phyloP scores from a whole-genome alignment of 2,797 vertebrate species.

The Menidia menidia region DNA sequence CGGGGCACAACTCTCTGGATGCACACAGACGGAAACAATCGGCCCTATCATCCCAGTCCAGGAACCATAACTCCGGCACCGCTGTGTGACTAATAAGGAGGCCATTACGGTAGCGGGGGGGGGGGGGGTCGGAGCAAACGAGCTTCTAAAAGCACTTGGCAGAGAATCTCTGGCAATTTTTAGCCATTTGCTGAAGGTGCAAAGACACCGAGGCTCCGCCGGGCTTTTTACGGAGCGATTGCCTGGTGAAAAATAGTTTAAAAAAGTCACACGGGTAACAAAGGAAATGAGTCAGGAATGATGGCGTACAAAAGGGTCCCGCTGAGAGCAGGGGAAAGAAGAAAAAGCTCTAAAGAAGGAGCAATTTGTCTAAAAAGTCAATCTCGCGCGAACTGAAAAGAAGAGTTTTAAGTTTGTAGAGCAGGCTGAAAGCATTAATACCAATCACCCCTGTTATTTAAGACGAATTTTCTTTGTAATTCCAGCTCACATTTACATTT shows the following conservation, averaged over 20 bases:
- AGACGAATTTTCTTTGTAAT: too few species aligned
- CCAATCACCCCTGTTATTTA: too few species aligned
- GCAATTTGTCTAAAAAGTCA: neutral
- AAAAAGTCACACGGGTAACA: slow-evolving; percentile 40
- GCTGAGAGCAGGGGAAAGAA: neutral
- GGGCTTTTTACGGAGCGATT: slow-evolving; percentile 43
- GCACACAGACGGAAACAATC: slow-evolving; percentile 50
- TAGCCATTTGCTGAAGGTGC: slow-evolving; percentile 65
- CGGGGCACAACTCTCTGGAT: slow-evolving; percentile 30
- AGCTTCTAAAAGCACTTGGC: slow-evolving; percentile 62
- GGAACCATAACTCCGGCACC: slow-evolving; percentile 46
- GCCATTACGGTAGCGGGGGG: slow-evolving; percentile 49
- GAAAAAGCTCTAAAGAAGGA: neutral
- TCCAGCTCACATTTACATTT: too few species aligned
- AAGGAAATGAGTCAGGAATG: slow-evolving; percentile 11
- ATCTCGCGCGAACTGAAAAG: neutral
- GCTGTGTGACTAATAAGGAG: slow-evolving; percentile 64
- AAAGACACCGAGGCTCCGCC: slow-evolving; percentile 24
- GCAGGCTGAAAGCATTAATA: too few species aligned
- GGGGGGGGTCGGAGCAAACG: slow-evolving; percentile 57
- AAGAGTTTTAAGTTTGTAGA: too few species aligned
- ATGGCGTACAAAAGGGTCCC: neutral
- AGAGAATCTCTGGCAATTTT: slow-evolving; percentile 55
- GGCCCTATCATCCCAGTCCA: slow-evolving; percentile 51
- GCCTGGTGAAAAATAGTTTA: too few species aligned